Evolutionary conservation across 2,113 vertebrate genomes (phyloP).

Genomic region (Calyptommatus sinebrachiatus): DNA sequence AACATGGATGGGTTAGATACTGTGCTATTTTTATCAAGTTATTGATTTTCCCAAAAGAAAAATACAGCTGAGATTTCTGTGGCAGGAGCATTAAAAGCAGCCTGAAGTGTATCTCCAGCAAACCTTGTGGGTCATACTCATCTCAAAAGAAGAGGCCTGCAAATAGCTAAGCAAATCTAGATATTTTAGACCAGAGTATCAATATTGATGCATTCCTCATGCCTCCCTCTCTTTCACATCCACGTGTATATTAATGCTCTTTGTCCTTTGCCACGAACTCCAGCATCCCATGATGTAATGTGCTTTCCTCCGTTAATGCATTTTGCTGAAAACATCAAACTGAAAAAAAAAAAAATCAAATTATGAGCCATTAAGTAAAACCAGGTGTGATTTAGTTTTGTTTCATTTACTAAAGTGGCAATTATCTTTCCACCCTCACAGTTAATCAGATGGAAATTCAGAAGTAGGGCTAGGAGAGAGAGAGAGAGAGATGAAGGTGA

Average conservation of each 20-base stretch:
- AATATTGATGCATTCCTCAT: background rate
- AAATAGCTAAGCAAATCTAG: background rate
- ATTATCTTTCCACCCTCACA: background rate
- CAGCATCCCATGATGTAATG: conserved; percentile 10
- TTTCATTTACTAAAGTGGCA: conserved; percentile 23
- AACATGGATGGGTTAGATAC: background rate
- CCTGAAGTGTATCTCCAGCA: background rate
- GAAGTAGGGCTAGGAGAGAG: background rate
- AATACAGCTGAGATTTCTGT: conserved; percentile 1
- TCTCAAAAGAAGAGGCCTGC: too few species aligned
- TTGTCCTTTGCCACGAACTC: conserved; percentile 11
- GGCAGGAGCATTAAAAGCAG: background rate
- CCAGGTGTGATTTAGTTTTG: conserved; percentile 1
- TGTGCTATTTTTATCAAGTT: accelerated
- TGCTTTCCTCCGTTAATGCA: background rate
- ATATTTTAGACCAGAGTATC: background rate
- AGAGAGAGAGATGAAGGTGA: background rate
- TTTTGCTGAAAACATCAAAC: conserved; percentile 8
- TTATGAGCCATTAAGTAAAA: background rate
- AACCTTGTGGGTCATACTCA: too few species aligned
- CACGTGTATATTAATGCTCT: conserved; percentile 1
- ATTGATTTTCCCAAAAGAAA: background rate
- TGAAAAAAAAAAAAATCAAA: background rate
- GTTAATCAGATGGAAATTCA: conserved; percentile 23
- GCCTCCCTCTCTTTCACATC: background rate